Base-by-base conservation (phyloP, 2,888 invertebrate genomes). In the Kryphioiulus occultus region DNA sequence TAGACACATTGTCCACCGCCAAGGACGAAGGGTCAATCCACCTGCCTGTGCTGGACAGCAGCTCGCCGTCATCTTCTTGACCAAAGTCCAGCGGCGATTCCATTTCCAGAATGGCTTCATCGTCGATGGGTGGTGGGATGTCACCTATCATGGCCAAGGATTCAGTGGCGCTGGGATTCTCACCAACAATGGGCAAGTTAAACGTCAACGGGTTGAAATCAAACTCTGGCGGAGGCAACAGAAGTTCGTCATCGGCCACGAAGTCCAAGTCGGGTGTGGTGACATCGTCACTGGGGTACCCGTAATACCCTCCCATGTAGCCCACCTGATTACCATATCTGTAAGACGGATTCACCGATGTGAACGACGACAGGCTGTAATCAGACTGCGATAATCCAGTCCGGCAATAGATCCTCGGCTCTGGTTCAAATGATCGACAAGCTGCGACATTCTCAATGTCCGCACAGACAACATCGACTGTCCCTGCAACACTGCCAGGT, bases 361-460 rank as follows among this genome's bases (percentile, higher is more conserved):
- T 94, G 85, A 94, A 93, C 42, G 96, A 96, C 22, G 95, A 95
- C 91, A 95, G 94, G 91, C 96, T 96, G 0, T 95, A 93, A 91
- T 96, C 96, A 7, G 96, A 96, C 91, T 96, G 96, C 7, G 96
- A 95, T 1, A 97, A 93, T 0, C 97, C 97, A 0, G 96, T 96
- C 35, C 87, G 87, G 19, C 87, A 87, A 15, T 87, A 87, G 30
- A 85, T 53, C 68, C 87, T 44, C 22, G 82, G 26, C n/a, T 87
- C 87, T 3, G 78, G 68, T 85, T 83, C 87, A 22, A 30, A 3
- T 5, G 30, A 15, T 87, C 86, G 15, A 88, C 83, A 5, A 88
- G 88, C 0, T 85, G 88, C 19, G 15, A 30, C n/a, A 19, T 86
- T 12, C 88, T 88, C 86, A 47, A 89, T 53, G 86, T 88, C 85